Base-by-base conservation (phyloP, 2,888 invertebrate species). In the Drosophila mercatorum region DNA sequence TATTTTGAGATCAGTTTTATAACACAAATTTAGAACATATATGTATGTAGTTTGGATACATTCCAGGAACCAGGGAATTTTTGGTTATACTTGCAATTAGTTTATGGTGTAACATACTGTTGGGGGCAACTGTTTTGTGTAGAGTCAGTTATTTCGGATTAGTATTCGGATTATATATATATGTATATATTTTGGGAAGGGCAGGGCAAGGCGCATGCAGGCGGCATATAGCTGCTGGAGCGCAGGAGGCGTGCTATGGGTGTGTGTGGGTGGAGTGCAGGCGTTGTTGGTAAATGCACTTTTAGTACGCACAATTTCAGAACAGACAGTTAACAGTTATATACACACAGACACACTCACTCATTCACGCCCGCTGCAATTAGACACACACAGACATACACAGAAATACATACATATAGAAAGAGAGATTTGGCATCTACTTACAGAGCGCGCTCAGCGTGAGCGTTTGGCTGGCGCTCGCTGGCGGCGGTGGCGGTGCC, bases 401-500 rank as follows among this genome's bases (percentile, higher is more conserved):
- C 8, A 53, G 0, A 53, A 7, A 53, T 17, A 55, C 31, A 53
- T 53, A 14, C 22, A 64, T n/a, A 67, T 36, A 55, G 34, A 58
- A 40, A 34, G 14, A 55, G 6, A 38, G 10, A 34, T 34, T 36
- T 41, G 52, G 11, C 34, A 49, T 82, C 55, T 93, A 93, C 93
- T 93, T 91, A 93, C 93, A 93, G 78, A 93, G 72, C 70, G 93
- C 93, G 93, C 94, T 67, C 87, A 68, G 93, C 91, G 78, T 84
- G 86, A 68, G 90, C 84, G 81, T 88, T 70, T 84, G 82, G 76
- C 71, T 79, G 86, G 83, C 72, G 83, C 74, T 62, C 84, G 86
- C 67, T 79, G 79, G 83, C 70, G 75, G 81, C 41, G 72, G 78
- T n/a, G 90, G 70, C 53, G 89, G 65, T 81, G 89, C 65, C 67